Percentiles rank a stretch among this genome's conserved stretches.
Evolutionary conservation across 2,888 invertebrate genomes (phyloP).

Genomic region (Furcula furcula): DNA sequence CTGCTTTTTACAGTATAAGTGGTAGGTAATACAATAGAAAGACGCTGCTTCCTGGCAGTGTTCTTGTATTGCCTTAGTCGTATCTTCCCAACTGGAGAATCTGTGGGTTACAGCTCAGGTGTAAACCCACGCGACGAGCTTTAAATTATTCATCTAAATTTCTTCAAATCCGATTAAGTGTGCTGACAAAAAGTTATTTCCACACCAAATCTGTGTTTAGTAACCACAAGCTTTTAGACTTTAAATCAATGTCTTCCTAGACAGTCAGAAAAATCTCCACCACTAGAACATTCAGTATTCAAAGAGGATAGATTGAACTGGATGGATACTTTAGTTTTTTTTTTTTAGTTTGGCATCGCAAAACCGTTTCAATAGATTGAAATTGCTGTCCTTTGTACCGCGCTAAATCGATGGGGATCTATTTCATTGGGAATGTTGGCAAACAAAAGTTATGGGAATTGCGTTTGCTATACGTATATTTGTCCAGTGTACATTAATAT

Average conservation of each 20-base stretch:
- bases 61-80: too few relatives aligned
- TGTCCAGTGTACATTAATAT: not conserved
- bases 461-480: not conserved
- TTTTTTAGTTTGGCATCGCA: conserved; percentile 1
- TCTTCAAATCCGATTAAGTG: too few relatives aligned
- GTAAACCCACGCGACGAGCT: too few relatives aligned
- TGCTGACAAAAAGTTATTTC: too few relatives aligned
- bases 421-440: not conserved
- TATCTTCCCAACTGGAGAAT: too few relatives aligned
- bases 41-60: too few relatives aligned
- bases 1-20: too few relatives aligned
- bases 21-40: too few relatives aligned
- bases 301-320: conserved; percentile 3
- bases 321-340: not conserved
- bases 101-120: too few relatives aligned
- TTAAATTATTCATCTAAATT: too few relatives aligned
- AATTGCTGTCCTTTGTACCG: conserved; percentile 2
- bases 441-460: not conserved
- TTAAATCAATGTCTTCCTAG: not conserved
- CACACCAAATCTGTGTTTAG: too few relatives aligned
- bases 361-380: not conserved
- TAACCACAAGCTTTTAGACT: too few relatives aligned
- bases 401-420: not conserved
- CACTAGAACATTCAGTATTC: conserved; percentile 4
- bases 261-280: not conserved